phyloP scores from a whole-genome alignment of 2,888 invertebrate species.

The Amaurobius ferox region DNA sequence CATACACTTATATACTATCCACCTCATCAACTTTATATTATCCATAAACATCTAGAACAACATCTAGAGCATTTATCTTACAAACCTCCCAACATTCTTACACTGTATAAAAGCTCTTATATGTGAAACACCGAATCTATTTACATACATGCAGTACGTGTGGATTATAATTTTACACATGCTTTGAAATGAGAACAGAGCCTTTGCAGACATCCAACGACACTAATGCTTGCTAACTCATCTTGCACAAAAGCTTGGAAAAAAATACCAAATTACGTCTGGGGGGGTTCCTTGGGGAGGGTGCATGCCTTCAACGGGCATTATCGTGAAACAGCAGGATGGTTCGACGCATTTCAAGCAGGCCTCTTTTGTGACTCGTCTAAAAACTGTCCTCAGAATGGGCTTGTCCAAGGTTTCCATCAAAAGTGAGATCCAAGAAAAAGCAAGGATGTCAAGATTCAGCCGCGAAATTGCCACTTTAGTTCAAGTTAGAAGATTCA shows the following conservation, averaged over 20 bases:
- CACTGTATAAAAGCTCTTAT: no score
- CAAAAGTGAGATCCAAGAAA: background rate
- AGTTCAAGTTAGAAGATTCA: slow-evolving; percentile 31
- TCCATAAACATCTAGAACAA: no score
- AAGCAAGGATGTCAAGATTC: background rate
- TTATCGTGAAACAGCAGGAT: slow-evolving; percentile 46
- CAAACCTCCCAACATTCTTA: no score
- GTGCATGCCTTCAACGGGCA: slow-evolving; percentile 31
- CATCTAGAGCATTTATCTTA: no score
- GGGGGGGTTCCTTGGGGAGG: background rate
- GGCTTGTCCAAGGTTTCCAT: slow-evolving; percentile 19
- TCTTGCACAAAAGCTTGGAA: slow-evolving; percentile 37
- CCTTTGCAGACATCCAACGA: no score
- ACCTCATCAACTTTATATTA: no score
- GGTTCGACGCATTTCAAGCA: slow-evolving; percentile 48
- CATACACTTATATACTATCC: no score
- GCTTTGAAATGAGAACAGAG: background rate
- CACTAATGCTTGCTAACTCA: background rate
- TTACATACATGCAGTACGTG: no score
- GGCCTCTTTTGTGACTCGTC: slow-evolving; percentile 24
- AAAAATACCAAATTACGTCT: slow-evolving; percentile 15
- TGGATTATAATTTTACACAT: no score
- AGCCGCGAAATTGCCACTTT: slow-evolving; percentile 29
- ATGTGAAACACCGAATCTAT: no score
- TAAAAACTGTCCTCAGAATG: slow-evolving; percentile 27